phyloP scores from a whole-genome alignment of 2,797 vertebrate species.

The Potorous gilbertii region DNA sequence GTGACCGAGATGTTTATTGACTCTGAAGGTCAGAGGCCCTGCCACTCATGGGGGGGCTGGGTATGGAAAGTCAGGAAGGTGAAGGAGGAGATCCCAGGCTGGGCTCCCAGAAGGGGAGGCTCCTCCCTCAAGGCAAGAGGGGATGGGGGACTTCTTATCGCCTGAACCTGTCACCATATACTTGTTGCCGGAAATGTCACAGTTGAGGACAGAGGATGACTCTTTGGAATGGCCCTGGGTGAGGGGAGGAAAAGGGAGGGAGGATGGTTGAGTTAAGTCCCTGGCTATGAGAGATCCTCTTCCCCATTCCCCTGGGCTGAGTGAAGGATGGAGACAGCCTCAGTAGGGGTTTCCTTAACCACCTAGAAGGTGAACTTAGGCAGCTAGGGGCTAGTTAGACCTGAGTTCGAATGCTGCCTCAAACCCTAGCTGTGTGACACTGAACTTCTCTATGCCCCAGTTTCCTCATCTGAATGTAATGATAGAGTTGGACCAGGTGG shows the following conservation, averaged over 20 bases:
- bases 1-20: slow-evolving; percentile 63
- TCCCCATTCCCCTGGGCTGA: not conserved
- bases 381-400: too few relatives aligned
- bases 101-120: not conserved
- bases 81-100: too few relatives aligned
- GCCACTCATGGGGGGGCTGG: not conserved
- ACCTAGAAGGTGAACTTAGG: too few relatives aligned
- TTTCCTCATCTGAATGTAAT: not conserved
- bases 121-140: too few relatives aligned
- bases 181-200: slow-evolving; percentile 91
- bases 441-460: not conserved
- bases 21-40: not conserved
- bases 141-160: slow-evolving; percentile 88
- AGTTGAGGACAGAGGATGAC: slow-evolving; percentile 89
- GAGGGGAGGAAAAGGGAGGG: not conserved
- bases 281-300: not conserved
- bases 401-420: not conserved
- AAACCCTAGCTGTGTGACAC: not conserved
- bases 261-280: slow-evolving; percentile 25
- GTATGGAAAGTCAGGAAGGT: too few relatives aligned
- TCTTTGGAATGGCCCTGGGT: slow-evolving; percentile 74
- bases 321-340: not conserved
- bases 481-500: not conserved
- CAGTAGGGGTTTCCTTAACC: not conserved
- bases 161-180: slow-evolving; percentile 93